Base-by-base conservation (phyloP, 2,888 invertebrate genomes). In the Scrobipalpa atriplicella region DNA sequence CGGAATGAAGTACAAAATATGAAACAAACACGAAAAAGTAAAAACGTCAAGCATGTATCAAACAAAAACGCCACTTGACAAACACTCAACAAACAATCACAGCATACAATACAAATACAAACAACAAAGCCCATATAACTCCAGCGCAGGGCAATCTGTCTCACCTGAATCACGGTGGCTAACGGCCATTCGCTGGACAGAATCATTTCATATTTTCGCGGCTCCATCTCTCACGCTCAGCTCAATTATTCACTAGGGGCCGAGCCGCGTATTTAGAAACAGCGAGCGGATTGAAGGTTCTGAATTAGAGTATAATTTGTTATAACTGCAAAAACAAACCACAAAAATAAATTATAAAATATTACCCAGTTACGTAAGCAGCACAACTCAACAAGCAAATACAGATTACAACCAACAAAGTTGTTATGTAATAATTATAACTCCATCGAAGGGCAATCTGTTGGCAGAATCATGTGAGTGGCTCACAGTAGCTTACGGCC, bases 121-220 rank as follows among this genome's bases (percentile, higher is more conserved):
- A 38, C 38, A 58, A 58, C 58, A 58, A 58, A 51, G 7, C 52
- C 52, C 18, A 52, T 39, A 36, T 65, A 65, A 65, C 60, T 58
- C 54, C 43, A 21, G 29, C 52, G 68, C 74, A 76, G 72, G 70
- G 72, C 75, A 78, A 83, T 84, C 83, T 84, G 79, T 85, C 81
- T 71, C 66, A 79, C 72, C 74, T 73, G 74, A 69, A 70, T 72
- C 73, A 70, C 76, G 62, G 64, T 73, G 74, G 74, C 36, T 56
- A 51, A 52, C 64, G 64, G 64, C 79, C 78, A 75, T 75, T 77
- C 72, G 77, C 78, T 79, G 78, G 86, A 81, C 86, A 84, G 83
- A 83, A 85, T 83, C 89, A 87, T 89, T 88, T 88, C 89, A 90
- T 90, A 90, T 88, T 90, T 89, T 85, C 85, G 76, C 82, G 77